These are phyloP conservation scores for Thecophora atra DNA, from an alignment of 2,888 invertebrate species.

Conservation along the genomic window DNA sequence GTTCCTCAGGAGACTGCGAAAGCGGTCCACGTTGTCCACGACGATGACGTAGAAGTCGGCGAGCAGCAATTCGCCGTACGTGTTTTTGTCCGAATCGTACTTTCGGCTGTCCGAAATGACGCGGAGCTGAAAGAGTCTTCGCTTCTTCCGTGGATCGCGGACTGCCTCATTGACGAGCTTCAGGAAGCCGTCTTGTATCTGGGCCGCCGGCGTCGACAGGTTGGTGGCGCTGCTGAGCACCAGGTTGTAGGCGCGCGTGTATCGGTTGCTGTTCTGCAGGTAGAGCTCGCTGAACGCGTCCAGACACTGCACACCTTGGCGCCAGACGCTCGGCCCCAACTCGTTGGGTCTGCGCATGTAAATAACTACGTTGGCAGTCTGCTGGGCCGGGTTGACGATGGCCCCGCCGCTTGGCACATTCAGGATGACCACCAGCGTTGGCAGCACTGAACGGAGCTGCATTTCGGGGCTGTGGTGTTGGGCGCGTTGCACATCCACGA, in stretches of 20 bases:
- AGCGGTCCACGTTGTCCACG: constrained; percentile 52
- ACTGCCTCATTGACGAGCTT: constrained; percentile 56
- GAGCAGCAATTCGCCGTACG: constrained; percentile 49
- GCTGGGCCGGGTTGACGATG: constrained; percentile 56
- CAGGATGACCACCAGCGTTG: background rate
- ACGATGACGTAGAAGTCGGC: constrained; percentile 61
- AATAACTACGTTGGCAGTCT: constrained; percentile 53
- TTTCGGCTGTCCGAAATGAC: constrained; percentile 52
- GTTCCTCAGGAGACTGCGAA: constrained; percentile 49
- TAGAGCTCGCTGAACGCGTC: constrained; percentile 55
- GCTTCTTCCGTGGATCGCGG: constrained; percentile 33
- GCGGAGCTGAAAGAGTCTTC: constrained; percentile 52
- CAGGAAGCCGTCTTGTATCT: constrained; percentile 60
- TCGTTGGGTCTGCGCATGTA: constrained; percentile 55
- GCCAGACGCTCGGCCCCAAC: constrained; percentile 54
- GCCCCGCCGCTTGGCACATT: constrained; percentile 33
- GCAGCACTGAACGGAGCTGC: constrained; percentile 11
- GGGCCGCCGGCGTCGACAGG: constrained; percentile 61
- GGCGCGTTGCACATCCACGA: background rate
- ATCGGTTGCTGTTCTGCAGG: constrained; percentile 49
- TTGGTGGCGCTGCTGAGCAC: constrained; percentile 55
- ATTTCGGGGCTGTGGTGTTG: background rate
- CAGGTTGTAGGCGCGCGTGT: constrained; percentile 56
- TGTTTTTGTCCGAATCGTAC: constrained; percentile 26
- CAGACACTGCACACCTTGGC: constrained; percentile 58